phyloP scores from a whole-genome alignment of 2,113 vertebrate species.

The Parus major region DNA sequence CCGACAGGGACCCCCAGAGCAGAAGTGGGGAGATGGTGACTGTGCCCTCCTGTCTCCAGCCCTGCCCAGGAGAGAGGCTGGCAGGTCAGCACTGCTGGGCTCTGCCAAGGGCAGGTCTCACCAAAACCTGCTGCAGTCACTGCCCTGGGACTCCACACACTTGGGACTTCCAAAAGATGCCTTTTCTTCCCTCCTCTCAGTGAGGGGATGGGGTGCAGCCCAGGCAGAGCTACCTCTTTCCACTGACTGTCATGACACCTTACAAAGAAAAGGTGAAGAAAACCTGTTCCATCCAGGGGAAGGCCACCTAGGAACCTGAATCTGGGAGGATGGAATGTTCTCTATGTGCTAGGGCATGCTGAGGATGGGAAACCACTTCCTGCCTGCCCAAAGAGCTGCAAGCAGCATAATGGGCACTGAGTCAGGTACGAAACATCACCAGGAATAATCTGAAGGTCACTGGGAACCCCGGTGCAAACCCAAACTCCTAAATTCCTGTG shows the following conservation, averaged over 20 bases:
- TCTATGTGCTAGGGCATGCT: not conserved
- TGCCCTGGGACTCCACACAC: not conserved
- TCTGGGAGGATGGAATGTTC: not conserved
- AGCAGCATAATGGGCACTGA: not conserved
- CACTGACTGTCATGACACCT: not conserved
- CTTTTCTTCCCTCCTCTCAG: not conserved
- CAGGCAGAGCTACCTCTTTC: not conserved
- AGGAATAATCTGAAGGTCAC: not conserved
- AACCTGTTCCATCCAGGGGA: not conserved
- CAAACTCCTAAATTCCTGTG: not conserved
- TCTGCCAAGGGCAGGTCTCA: not conserved
- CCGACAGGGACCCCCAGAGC: not conserved
- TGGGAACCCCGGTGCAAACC: not conserved
- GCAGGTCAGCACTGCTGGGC: not conserved
- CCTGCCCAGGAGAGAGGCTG: not conserved
- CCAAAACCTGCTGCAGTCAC: not conserved
- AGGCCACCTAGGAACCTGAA: not conserved
- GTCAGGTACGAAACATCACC: not conserved
- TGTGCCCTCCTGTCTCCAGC: not conserved
- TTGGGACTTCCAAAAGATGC: not conserved
- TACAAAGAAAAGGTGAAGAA: not conserved
- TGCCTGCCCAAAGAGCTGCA: not conserved
- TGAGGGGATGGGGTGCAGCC: not conserved
- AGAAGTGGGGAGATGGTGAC: not conserved
- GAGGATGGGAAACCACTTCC: slow-evolving; percentile 21